Percentiles rank a stretch among this genome's conserved stretches.
Evolutionary conservation across 1,140 invertebrate species (phyloP).

Genomic region (Sinonovacula constricta): DNA sequence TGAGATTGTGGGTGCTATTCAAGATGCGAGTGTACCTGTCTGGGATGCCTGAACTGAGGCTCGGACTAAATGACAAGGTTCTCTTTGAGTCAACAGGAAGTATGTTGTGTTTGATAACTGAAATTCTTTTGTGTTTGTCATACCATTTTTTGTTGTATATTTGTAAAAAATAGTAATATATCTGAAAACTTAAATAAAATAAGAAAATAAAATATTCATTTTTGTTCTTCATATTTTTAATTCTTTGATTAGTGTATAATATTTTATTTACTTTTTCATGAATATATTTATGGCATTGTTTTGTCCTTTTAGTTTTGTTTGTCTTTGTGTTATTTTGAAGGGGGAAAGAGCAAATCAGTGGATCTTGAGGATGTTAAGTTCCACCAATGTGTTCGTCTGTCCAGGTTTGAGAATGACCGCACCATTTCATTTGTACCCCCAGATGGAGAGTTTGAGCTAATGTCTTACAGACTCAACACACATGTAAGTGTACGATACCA

Average conservation of each 20-base stretch:
- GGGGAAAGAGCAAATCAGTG: slow-evolving; percentile 98
- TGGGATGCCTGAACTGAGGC: slow-evolving; percentile 99
- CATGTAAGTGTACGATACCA: slow-evolving; percentile 90
- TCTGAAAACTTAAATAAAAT: too few relatives aligned
- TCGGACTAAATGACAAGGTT: slow-evolving; percentile 99
- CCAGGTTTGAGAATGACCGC: slow-evolving; percentile 98
- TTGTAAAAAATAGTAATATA: background rate
- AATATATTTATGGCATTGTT: too few relatives aligned
- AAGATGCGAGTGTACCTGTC: slow-evolving; percentile 99
- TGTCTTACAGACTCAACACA: slow-evolving; percentile 99
- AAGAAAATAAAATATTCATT: too few relatives aligned
- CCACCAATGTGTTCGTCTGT: slow-evolving; percentile 98
- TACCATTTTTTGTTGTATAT: background rate
- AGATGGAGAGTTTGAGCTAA: slow-evolving; percentile 99
- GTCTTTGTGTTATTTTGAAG: slow-evolving; percentile 64
- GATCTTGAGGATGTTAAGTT: slow-evolving; percentile 99
- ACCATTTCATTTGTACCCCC: slow-evolving; percentile 99
- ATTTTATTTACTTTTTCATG: too few relatives aligned
- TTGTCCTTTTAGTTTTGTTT: slow-evolving; percentile 21
- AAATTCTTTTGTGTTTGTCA: too few relatives aligned
- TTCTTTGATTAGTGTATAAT: too few relatives aligned
- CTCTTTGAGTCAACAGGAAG: slow-evolving; percentile 98
- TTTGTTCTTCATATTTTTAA: too few relatives aligned
- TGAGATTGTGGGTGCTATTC: slow-evolving; percentile 99
- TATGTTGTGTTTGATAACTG: slow-evolving; percentile 69